Conservation (phyloP, 2,888 invertebrate genomes). For the Lasioglossum morio region DNA sequence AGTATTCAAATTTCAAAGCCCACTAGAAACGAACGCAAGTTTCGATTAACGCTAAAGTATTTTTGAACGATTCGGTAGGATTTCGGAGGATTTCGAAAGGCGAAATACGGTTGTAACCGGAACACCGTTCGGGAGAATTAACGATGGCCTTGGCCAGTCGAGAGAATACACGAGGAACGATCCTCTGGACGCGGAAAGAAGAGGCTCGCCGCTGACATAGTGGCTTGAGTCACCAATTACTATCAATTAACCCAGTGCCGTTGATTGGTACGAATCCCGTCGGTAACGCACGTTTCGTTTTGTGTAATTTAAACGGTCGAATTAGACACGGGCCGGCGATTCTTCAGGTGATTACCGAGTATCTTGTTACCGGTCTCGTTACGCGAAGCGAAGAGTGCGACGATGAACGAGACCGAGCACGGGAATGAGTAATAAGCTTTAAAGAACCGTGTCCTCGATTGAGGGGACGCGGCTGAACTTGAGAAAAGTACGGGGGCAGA, state of each 20-base stretch:
- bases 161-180: constrained; percentile 1
- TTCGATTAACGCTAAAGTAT: too few relatives aligned
- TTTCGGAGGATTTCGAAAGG: too few relatives aligned
- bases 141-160: background rate
- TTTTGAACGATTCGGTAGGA: too few relatives aligned
- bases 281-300: constrained; percentile 3
- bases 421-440: background rate
- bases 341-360: constrained; percentile 21
- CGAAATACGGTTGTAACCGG: too few relatives aligned
- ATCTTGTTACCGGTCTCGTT: constrained; percentile 24
- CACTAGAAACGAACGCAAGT: too few relatives aligned
- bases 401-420: background rate
- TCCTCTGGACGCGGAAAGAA: constrained; percentile 7
- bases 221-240: constrained; percentile 64
- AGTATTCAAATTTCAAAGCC: too few relatives aligned
- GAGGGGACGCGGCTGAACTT: constrained; percentile 2
- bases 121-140: too few relatives aligned
- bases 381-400: background rate
- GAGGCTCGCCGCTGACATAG: constrained; percentile 41
- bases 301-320: background rate
- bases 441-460: constrained; percentile 15
- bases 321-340: background rate
- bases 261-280: background rate
- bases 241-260: constrained; percentile 50
- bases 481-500: background rate